Percentiles rank a stretch among this genome's conserved stretches.
Conservation (phyloP, 2,888 invertebrate genomes). For the Diaperis boleti region DNA sequence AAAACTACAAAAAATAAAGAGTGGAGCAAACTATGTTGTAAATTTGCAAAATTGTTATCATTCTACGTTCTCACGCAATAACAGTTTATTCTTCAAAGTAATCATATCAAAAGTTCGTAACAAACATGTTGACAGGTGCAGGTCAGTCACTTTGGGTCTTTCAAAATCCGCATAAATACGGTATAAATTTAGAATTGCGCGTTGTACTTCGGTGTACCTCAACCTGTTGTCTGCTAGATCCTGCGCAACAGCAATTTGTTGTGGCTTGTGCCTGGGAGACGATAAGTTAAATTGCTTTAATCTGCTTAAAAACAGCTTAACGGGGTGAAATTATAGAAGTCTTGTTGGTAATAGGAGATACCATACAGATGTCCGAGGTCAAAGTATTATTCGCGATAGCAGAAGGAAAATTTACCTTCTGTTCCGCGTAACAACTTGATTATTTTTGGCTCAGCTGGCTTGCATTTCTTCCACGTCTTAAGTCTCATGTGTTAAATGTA, state of each 20-base stretch:
- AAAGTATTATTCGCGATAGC: constrained; percentile 30
- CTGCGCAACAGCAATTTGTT: constrained; percentile 13
- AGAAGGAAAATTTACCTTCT: constrained; percentile 25
- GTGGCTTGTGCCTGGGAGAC: constrained; percentile 38
- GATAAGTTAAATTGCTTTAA: constrained; percentile 36
- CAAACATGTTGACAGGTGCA: too few relatives aligned
- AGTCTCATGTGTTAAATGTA: neutral
- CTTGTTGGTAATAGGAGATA: constrained; percentile 37
- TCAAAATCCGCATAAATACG: too few relatives aligned
- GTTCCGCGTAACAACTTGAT: constrained; percentile 18
- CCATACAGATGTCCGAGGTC: constrained; percentile 38
- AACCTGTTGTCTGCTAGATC: neutral
- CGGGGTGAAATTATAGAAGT: constrained; percentile 36
- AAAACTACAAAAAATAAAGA: too few relatives aligned
- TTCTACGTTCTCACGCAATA: too few relatives aligned
- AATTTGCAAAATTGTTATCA: too few relatives aligned
- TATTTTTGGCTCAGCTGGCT: constrained; percentile 27
- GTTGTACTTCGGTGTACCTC: neutral
- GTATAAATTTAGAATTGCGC: neutral
- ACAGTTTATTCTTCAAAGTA: too few relatives aligned
- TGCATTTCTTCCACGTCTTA: neutral
- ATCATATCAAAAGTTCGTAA: too few relatives aligned
- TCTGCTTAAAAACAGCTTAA: constrained; percentile 43
- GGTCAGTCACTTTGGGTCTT: too few relatives aligned
- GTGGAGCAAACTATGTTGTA: too few relatives aligned